phyloP scores from a whole-genome alignment of 2,888 invertebrate genomes.

The Nasonia oneida region DNA sequence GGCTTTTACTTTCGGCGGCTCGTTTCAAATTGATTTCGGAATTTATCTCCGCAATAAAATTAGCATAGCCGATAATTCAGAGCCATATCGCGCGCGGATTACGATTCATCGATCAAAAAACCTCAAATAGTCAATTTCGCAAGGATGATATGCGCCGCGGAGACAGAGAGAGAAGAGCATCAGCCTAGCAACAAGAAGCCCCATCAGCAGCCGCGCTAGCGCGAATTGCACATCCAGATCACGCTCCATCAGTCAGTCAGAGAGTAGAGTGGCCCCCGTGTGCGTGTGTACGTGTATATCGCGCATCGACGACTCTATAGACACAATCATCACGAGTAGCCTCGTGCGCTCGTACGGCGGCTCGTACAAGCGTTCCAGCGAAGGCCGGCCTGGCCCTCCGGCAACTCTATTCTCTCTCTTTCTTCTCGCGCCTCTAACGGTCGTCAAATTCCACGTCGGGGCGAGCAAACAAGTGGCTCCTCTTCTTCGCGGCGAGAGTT shows the following conservation, averaged over 20 bases:
- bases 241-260: neutral
- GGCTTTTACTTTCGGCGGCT: constrained; percentile 40
- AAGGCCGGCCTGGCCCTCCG: constrained; percentile 43
- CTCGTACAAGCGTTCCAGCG: constrained; percentile 16
- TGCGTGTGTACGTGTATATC: neutral
- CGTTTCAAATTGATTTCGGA: constrained; percentile 32
- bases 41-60: constrained; percentile 40
- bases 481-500: neutral
- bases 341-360: neutral
- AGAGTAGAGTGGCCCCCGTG: no score
- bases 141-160: neutral
- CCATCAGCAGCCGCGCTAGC: neutral
- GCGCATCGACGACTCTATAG: constrained; percentile 8
- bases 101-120: neutral
- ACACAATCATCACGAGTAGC: neutral
- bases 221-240: constrained; percentile 33
- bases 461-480: constrained; percentile 60
- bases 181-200: constrained; percentile 10
- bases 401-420: constrained; percentile 5
- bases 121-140: neutral
- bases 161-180: neutral
- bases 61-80: constrained; percentile 26
- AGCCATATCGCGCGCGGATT: neutral
- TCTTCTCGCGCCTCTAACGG: constrained; percentile 59
- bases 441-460: constrained; percentile 63